Conservation (phyloP, 1,140 invertebrate genomes). For the Ectropis grisescens region DNA sequence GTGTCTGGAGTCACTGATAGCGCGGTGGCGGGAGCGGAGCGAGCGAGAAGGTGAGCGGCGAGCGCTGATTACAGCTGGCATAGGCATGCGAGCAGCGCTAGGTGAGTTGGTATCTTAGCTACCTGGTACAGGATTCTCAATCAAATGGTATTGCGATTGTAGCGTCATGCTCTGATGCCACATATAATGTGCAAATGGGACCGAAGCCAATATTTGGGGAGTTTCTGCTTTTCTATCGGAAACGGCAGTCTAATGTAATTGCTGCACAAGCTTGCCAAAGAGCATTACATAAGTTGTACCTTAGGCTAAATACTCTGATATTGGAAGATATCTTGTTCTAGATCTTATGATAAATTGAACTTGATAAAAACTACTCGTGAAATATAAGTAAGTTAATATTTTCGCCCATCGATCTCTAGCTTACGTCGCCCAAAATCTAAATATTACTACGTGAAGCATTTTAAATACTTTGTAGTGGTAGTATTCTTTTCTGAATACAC, state of each 20-base stretch:
- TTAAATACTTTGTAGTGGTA: too few species aligned
- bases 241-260: constrained; percentile 69
- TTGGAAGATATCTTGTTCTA: not conserved
- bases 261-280: constrained; percentile 72
- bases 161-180: constrained; percentile 64
- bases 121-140: too few species aligned
- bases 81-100: constrained; percentile 72
- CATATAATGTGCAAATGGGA: constrained; percentile 73
- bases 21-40: constrained; percentile 72
- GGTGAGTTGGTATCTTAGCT: constrained; percentile 60
- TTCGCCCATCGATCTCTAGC: too few species aligned
- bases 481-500: too few species aligned
- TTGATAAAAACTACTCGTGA: not conserved
- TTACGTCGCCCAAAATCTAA: too few species aligned
- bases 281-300: constrained; percentile 66
- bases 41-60: constrained; percentile 52
- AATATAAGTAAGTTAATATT: not conserved
- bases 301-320: too few species aligned
- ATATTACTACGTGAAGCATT: too few species aligned
- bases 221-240: constrained; percentile 72
- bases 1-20: constrained; percentile 70
- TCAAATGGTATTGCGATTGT: constrained; percentile 63
- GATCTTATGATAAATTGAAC: not conserved
- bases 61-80: constrained; percentile 71
- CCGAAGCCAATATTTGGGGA: constrained; percentile 64